phyloP scores from a whole-genome alignment of 2,888 invertebrate genomes.

The Dermolepida albohirtum region DNA sequence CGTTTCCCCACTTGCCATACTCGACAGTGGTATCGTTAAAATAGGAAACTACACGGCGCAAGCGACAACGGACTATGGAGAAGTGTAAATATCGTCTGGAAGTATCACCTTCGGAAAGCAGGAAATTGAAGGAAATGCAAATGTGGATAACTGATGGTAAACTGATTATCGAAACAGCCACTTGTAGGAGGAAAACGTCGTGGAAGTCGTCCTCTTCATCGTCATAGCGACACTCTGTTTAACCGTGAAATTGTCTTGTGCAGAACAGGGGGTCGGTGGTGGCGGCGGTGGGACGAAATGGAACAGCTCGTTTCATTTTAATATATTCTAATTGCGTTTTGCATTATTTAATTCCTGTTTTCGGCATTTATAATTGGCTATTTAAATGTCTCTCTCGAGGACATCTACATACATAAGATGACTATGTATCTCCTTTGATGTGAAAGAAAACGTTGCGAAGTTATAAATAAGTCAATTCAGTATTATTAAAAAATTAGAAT shows the following conservation, averaged over 20 bases:
- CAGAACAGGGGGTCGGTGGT: neutral
- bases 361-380: conserved; percentile 39
- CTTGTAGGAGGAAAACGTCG: conserved; percentile 32
- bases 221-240: conserved; percentile 25
- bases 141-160: conserved; percentile 59
- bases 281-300: neutral
- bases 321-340: conserved; percentile 39
- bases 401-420: neutral
- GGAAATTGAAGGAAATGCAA: conserved; percentile 59
- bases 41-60: conserved; percentile 41
- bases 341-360: conserved; percentile 39
- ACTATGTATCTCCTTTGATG: no score
- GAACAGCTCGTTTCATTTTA: conserved; percentile 33
- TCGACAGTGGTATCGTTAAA: conserved; percentile 16
- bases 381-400: conserved; percentile 27
- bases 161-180: conserved; percentile 52
- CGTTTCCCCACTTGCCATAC: conserved; percentile 1
- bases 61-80: conserved; percentile 52
- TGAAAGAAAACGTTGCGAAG: no score
- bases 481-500: no score
- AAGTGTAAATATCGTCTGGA: conserved; percentile 56
- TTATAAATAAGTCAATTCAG: no score
- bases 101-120: conserved; percentile 51
- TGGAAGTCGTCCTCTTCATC: neutral
- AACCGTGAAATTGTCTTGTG: conserved; percentile 39